Evolutionary conservation across 2,797 vertebrate genomes (phyloP).

Genomic region (Pangasius djambal): DNA sequence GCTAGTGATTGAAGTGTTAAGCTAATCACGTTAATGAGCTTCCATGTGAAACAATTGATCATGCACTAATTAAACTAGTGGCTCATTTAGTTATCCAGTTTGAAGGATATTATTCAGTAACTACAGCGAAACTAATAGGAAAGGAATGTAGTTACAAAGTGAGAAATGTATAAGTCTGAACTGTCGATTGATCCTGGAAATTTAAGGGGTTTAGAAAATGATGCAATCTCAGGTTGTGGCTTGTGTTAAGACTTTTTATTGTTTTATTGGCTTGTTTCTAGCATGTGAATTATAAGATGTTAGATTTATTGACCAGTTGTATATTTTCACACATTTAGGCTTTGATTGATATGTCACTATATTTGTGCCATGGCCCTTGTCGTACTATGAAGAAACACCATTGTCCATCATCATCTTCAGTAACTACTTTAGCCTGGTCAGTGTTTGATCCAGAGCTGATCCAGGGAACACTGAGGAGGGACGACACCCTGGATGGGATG

Average conservation of each 20-base stretch:
- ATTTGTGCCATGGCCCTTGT: not conserved
- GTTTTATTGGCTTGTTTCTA: not conserved
- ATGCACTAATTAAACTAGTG: too few species aligned
- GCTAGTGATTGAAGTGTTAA: not conserved
- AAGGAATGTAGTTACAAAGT: not conserved
- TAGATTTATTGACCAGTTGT: not conserved
- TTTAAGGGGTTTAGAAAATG: not conserved
- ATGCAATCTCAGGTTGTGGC: not conserved
- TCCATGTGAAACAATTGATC: too few species aligned
- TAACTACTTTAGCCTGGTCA: not conserved
- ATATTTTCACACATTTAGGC: not conserved
- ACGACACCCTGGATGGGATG: not conserved
- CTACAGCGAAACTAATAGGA: not conserved
- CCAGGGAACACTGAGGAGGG: not conserved
- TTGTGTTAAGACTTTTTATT: not conserved
- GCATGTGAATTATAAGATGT: not conserved
- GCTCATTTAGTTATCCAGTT: not conserved
- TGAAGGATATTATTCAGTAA: not conserved
- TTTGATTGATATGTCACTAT: not conserved
- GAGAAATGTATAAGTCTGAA: not conserved
- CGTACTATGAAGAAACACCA: not conserved
- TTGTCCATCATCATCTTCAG: not conserved
- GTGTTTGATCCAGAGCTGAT: not conserved
- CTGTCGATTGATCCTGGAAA: not conserved
- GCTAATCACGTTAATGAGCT: not conserved